These are phyloP conservation scores for Drosophila virilis DNA, from an alignment of 1,140 invertebrate genomes.

Conservation along the genomic window DNA sequence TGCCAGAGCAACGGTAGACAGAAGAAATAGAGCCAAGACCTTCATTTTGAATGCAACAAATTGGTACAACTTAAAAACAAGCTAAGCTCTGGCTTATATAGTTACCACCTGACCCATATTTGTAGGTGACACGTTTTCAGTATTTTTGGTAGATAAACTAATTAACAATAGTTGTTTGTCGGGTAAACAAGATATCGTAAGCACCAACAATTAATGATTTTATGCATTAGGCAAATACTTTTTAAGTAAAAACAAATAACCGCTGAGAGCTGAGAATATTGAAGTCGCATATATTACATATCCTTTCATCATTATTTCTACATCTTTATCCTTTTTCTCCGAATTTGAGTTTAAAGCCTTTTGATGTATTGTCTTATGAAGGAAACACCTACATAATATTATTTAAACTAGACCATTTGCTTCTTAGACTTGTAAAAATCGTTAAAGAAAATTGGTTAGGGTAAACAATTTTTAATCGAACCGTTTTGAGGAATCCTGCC, in stretches of 20 bases:
- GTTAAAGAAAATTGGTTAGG: no score
- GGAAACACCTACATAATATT: no score
- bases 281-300: not conserved
- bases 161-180: constrained; percentile 4
- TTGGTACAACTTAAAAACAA: not conserved
- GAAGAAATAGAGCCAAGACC: constrained; percentile 33
- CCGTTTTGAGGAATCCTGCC: no score
- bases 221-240: constrained; percentile 26
- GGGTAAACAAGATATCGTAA: not conserved
- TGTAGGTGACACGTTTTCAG: not conserved
- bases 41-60: constrained; percentile 40
- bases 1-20: constrained; percentile 40
- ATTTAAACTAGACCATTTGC: no score
- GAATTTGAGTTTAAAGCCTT: no score
- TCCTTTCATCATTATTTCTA: not conserved
- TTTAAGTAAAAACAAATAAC: not conserved
- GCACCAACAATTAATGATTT: constrained; percentile 29
- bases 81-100: constrained; percentile 24
- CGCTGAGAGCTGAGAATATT: not conserved
- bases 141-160: not conserved
- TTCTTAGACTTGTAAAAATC: no score
- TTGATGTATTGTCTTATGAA: no score
- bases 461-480: no score
- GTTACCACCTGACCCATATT: not conserved
- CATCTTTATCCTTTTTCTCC: no score